Evolutionary conservation across 2,888 invertebrate species (phyloP).

Genomic region (Dryobota labecula): DNA sequence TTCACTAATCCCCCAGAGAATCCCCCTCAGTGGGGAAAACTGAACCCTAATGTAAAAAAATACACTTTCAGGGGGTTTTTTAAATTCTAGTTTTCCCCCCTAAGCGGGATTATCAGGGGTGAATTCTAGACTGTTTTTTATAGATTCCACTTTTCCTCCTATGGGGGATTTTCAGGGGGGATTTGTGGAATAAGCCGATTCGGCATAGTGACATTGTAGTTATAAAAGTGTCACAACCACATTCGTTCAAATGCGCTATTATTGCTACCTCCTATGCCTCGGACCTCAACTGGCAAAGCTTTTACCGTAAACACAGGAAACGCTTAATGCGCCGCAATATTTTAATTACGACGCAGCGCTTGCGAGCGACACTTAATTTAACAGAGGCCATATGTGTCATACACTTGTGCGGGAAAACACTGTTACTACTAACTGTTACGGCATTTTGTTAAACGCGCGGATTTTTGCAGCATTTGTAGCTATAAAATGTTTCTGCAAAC

Average conservation of each 20-base stretch:
- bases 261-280: background rate
- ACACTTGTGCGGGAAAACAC: conserved; percentile 46
- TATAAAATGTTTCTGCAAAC: conserved; percentile 36
- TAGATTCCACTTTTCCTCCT: too few species aligned
- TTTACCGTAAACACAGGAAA: conserved; percentile 51
- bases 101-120: too few species aligned
- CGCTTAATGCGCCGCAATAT: conserved; percentile 68
- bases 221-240: background rate
- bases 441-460: conserved; percentile 24
- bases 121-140: too few species aligned
- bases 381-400: conserved; percentile 49
- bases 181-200: too few species aligned
- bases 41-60: too few species aligned
- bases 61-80: too few species aligned
- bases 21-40: too few species aligned
- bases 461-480: conserved; percentile 31
- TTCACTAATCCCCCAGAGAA: too few species aligned
- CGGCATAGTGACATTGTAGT: background rate
- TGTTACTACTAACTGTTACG: conserved; percentile 23
- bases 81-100: too few species aligned
- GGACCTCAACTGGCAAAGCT: conserved; percentile 7
- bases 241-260: background rate
- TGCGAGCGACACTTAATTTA: conserved; percentile 63
- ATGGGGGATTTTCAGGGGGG: too few species aligned
- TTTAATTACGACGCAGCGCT: conserved; percentile 66